Base-by-base conservation (phyloP, 1,140 invertebrate genomes). In the Lethocerus indicus region DNA sequence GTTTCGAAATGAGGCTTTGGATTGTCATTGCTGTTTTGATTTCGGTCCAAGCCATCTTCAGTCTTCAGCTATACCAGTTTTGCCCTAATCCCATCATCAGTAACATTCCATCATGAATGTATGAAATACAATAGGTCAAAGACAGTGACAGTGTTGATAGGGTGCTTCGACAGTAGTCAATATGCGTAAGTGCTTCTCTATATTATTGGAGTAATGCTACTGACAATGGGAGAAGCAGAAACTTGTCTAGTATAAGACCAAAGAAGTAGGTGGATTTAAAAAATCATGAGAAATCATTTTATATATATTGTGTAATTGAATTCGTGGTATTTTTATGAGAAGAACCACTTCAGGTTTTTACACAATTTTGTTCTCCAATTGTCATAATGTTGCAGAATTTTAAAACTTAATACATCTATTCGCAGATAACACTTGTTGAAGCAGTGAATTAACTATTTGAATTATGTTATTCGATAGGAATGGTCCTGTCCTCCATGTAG, bases 401-500 rank as follows among this genome's bases (percentile, higher is more conserved):
- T 45, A 24, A 16, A 9, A 45, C 12, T 45, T 45, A 5, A 45
- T 45, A 12, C 7, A 7, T 12, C 14, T 12, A 29, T 47, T 21
- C 13, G 13, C 27, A 7, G 16, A 12, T 45, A n/a, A n/a, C n/a
- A n/a, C n/a, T n/a, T n/a, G n/a, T n/a, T n/a, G n/a, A n/a, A n/a
- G 7, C n/a, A n/a, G n/a, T n/a, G n/a, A n/a, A n/a, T 32, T 32
- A 9, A 9, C 14, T 45, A 52, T 49, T 23, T 48, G 18, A 28
- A 36, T 53, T 59, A 14, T 45, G 40, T 28, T 26, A 44, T 18
- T 21, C 50, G 52, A 16, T 18, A 65, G 58, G 54, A 65, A 32
- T 71, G 68, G 69, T 49, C 53, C 24, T 71, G 69, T 56, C 67
- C 67, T 37, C 64, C 66, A 13, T 71, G 69, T 47, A 55, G 67